These are phyloP conservation scores for Dinoponera quadriceps DNA, from an alignment of 1,140 invertebrate species.

Conservation along the genomic window DNA sequence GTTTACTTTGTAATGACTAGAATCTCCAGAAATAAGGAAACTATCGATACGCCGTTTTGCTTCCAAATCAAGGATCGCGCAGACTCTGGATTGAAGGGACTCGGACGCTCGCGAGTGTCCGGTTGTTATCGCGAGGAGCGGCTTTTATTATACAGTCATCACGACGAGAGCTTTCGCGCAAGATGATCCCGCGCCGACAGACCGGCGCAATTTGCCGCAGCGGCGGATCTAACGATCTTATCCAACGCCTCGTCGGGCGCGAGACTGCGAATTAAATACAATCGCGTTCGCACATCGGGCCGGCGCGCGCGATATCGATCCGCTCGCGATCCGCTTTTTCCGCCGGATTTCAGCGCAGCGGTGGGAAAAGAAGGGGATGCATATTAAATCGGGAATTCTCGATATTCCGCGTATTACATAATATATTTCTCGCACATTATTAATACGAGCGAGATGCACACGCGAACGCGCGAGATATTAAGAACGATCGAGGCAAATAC, in stretches of 20 bases:
- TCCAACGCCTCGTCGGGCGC: constrained; percentile 23
- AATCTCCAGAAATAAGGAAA: too few relatives aligned
- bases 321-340: constrained; percentile 12
- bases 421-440: constrained; percentile 39
- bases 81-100: too few relatives aligned
- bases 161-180: constrained; percentile 20
- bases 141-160: constrained; percentile 53
- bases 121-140: constrained; percentile 33
- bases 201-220: constrained; percentile 41
- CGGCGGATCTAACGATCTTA: constrained; percentile 53
- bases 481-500: constrained; percentile 15
- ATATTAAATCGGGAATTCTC: not conserved
- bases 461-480: constrained; percentile 12
- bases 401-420: not conserved
- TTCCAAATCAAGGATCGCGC: too few relatives aligned
- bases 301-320: constrained; percentile 21
- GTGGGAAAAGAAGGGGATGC: constrained; percentile 5
- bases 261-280: constrained; percentile 57
- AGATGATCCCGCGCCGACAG: constrained; percentile 42
- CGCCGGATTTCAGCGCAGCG: not conserved
- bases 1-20: too few relatives aligned
- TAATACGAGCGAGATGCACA: not conserved
- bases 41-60: too few relatives aligned
- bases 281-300: constrained; percentile 43
- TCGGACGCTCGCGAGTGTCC: not conserved